A percentile compares a stretch with the other conserved stretches of the same genome.
Evolutionary conservation across 2,888 invertebrate species (phyloP).

Genomic region (Shargacucullia verbasci): DNA sequence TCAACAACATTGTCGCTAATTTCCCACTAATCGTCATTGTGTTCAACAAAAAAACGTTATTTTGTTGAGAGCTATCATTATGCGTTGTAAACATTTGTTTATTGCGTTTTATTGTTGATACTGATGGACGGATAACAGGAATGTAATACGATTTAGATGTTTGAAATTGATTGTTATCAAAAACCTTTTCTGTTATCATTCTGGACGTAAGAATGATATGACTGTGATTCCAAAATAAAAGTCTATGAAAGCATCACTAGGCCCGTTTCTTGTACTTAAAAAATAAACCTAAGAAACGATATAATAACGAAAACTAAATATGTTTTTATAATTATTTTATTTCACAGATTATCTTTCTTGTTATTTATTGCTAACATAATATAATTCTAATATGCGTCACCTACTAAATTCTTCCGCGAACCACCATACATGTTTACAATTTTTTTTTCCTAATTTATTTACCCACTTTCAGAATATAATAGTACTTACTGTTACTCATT

Average conservation of each 20-base stretch:
- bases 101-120: constrained; percentile 53
- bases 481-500: constrained; percentile 20
- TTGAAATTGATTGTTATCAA: constrained; percentile 5
- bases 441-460: constrained; percentile 11
- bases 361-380: no score
- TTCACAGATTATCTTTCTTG: no score
- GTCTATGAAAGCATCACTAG: no score
- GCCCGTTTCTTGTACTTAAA: no score
- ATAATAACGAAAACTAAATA: no score
- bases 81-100: constrained; percentile 63
- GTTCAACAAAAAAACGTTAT: constrained; percentile 31
- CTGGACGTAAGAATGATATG: not conserved
- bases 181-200: constrained; percentile 11
- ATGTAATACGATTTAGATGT: constrained; percentile 21
- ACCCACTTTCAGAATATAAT: not conserved
- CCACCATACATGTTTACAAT: not conserved
- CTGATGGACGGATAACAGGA: constrained; percentile 29
- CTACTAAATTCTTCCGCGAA: no score
- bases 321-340: no score
- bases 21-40: constrained; percentile 35
- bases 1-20: constrained; percentile 46
- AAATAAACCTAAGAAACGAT: no score
- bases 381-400: no score
- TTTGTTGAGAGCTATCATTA: constrained; percentile 66
- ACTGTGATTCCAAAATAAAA: no score